These are phyloP conservation scores for Nixonia krombeini DNA, from an alignment of 1,140 invertebrate species.

Conservation along the genomic window DNA sequence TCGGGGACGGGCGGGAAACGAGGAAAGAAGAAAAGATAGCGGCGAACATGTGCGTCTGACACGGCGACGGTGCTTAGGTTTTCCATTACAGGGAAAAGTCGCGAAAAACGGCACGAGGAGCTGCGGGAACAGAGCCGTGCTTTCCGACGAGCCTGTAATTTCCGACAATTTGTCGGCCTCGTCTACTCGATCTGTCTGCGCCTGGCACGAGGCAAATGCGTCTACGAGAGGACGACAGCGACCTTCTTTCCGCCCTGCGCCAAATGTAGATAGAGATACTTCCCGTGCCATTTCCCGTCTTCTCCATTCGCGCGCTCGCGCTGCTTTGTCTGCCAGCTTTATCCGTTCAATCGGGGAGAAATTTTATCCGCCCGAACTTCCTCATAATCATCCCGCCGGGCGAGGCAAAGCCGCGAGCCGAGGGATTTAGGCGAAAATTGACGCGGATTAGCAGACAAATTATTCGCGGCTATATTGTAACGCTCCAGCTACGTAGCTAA, in stretches of 20 bases:
- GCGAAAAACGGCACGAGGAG: neutral
- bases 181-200: conserved; percentile 29
- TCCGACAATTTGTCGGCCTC: conserved; percentile 44
- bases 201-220: conserved; percentile 21
- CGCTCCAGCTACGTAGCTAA: no score
- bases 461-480: conserved; percentile 11
- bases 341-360: conserved; percentile 33
- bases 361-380: conserved; percentile 26
- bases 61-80: conserved; percentile 34
- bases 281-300: neutral
- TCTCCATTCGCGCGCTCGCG: conserved; percentile 1
- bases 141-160: conserved; percentile 31
- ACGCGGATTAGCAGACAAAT: conserved; percentile 11
- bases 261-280: conserved; percentile 29
- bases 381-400: conserved; percentile 17
- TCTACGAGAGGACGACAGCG: neutral
- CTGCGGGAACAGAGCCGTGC: neutral
- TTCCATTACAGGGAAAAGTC: conserved; percentile 40
- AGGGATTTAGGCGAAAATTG: conserved; percentile 23
- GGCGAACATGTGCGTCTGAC: conserved; percentile 24
- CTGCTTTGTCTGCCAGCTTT: conserved; percentile 29
- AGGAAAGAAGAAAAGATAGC: neutral
- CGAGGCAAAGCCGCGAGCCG: neutral
- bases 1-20: no score
- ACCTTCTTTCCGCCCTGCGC: conserved; percentile 2